Evolutionary conservation across 2,797 vertebrate genomes (phyloP), one percentile per base, ranked within the genome.

Genomic region (Sebastes kiyomatsui): DNA sequence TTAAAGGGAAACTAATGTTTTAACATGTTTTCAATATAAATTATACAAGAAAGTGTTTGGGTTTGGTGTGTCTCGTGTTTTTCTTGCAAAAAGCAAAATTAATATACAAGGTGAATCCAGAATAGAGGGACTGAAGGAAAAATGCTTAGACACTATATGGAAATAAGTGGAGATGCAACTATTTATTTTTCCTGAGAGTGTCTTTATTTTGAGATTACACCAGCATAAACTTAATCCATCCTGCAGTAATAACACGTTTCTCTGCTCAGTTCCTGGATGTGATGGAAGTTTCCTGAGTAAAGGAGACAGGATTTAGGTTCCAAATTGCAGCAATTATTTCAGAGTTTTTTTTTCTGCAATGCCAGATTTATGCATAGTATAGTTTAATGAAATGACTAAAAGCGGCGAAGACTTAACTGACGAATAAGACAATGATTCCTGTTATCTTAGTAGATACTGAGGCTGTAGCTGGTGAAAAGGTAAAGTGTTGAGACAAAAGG

Each of bases 11-110:
- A 90, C 82, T 87, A 90, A 94, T 92, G 90, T 95, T 95, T 93
- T 90, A 92, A 94, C 86, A 84, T 90, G 86, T 95, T 95, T 94
- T 85, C 92, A 89, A 91, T 93, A 96, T 96, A 96, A 96, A 96
- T 96, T 95, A 96, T 96, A 92, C 83, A 91, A 88, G 69, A 89
- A 91, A 81, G 71, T 42, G 7, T 14, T 66, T 62, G 42, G 23
- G 46, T 76, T 77, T 82, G 72, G 11, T 82, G 56, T 87, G 61
- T 79, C 16, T 58, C 16, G 68, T 88, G 25, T 84, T 71, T 35
- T 86, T 65, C 22, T 58, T 72, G 42, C 60, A 23, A 78, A 72
- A 54, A 27, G 6, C 4, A 16, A 33, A 58, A 58, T 22, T 1
- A 46, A 46, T 46, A 55, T 14, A 20, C 11, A 20, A 11, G 14